Conservation (phyloP, 2,797 vertebrate species). For the Tadarida brasiliensis region DNA sequence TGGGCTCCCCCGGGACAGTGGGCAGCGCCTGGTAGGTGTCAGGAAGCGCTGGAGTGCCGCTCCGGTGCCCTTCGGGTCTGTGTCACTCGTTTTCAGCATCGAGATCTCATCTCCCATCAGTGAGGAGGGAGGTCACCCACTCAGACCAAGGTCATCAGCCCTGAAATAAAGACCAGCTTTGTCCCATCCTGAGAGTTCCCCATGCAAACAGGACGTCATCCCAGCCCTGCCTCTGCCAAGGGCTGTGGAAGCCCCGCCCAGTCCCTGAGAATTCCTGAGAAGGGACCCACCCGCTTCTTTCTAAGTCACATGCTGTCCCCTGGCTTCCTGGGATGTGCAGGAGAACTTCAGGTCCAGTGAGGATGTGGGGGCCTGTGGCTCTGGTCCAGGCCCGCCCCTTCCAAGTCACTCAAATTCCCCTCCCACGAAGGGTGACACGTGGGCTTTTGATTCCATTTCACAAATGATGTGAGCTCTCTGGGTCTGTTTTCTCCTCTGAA, state of each 20-base stretch:
- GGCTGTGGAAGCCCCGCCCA: not conserved
- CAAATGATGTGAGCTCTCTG: not conserved
- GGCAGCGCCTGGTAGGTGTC: not conserved
- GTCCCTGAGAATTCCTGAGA: not conserved
- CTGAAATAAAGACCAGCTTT: constrained; percentile 60
- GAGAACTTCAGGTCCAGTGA: not conserved
- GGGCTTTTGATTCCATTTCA: too few species aligned
- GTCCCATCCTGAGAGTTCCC: not conserved
- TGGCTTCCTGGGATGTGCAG: not conserved
- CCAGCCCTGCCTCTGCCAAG: constrained; percentile 2
- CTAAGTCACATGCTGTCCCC: not conserved
- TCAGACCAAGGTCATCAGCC: constrained; percentile 30
- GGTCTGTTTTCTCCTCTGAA: not conserved
- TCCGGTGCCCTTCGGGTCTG: not conserved
- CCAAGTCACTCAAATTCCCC: not conserved
- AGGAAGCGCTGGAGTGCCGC: not conserved
- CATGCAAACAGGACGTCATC: constrained; percentile 48
- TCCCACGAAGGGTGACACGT: not conserved
- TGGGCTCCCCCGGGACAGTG: fast-evolving
- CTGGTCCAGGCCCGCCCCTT: not conserved
- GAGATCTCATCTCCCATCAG: not conserved
- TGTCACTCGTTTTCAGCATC: not conserved
- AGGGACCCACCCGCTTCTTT: not conserved
- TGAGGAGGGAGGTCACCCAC: constrained; percentile 23
- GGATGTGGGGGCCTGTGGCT: not conserved